A percentile compares a stretch with the other conserved stretches of the same genome.
Evolutionary conservation across 2,113 vertebrate genomes (phyloP).

Genomic region (Hemichromis elongatus): DNA sequence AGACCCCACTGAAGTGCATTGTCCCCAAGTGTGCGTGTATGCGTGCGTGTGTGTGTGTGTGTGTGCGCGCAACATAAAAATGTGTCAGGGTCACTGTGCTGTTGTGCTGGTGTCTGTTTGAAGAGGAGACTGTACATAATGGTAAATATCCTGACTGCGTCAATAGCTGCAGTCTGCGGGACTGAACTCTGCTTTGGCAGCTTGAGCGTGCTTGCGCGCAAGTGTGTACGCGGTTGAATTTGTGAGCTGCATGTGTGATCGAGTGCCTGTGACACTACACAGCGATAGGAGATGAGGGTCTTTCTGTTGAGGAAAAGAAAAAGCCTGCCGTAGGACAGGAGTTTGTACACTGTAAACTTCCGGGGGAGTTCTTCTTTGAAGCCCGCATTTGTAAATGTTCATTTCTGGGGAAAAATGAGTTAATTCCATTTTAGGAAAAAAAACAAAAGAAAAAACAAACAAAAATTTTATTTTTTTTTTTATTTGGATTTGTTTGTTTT

Average conservation of each 20-base stretch:
- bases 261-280: slow-evolving; percentile 87
- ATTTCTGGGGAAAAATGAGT: slow-evolving; percentile 82
- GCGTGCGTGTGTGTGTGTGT: slow-evolving; percentile 70
- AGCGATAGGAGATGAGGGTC: slow-evolving; percentile 82
- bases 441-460: slow-evolving; percentile 39
- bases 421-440: slow-evolving; percentile 86
- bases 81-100: slow-evolving; percentile 71
- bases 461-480: not conserved
- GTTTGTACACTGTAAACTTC: slow-evolving; percentile 99
- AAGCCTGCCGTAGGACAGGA: slow-evolving; percentile 90
- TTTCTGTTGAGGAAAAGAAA: slow-evolving; percentile 77
- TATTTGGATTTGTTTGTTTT: slow-evolving; percentile 66
- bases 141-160: slow-evolving; percentile 69
- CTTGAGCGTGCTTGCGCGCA: slow-evolving; percentile 67
- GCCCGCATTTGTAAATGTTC: slow-evolving; percentile 89
- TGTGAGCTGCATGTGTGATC: slow-evolving; percentile 26
- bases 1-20: slow-evolving; percentile 88
- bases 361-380: slow-evolving; percentile 81
- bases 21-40: slow-evolving; percentile 75
- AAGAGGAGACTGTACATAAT: slow-evolving; percentile 83
- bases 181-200: slow-evolving; percentile 85
- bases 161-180: slow-evolving; percentile 87
- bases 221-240: slow-evolving; percentile 7
- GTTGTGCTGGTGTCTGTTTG: slow-evolving; percentile 43
- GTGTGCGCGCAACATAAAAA: slow-evolving; percentile 64